Evolutionary conservation across 2,797 vertebrate genomes (phyloP).

Genomic region (Sebastes baramenuke): DNA sequence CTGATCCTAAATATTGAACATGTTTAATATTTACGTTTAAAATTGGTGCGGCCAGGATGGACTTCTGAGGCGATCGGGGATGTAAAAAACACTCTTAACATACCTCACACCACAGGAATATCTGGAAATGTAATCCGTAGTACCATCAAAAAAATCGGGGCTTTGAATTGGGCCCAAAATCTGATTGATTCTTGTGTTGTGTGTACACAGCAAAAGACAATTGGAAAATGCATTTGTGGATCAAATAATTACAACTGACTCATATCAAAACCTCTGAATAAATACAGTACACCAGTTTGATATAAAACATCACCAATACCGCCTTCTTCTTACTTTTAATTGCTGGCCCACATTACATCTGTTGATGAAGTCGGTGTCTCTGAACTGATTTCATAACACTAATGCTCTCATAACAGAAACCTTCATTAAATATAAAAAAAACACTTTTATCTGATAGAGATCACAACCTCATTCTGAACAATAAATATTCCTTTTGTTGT

Average conservation of each 20-base stretch:
- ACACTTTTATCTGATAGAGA: not conserved
- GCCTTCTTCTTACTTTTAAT: not conserved
- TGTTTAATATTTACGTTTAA: too few relatives aligned
- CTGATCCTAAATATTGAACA: too few relatives aligned
- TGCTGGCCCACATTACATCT: not conserved
- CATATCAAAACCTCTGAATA: not conserved
- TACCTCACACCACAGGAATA: too few relatives aligned
- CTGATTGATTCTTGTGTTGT: fast-evolving
- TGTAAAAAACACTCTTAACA: too few relatives aligned
- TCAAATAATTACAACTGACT: not conserved
- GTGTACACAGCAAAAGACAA: not conserved
- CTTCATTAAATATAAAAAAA: not conserved
- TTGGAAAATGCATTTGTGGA: not conserved
- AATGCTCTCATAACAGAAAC: not conserved
- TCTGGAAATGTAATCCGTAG: fast-evolving
- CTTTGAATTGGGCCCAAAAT: too few relatives aligned
- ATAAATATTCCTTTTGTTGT: not conserved
- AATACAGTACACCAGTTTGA: not conserved
- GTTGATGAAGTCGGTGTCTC: not conserved
- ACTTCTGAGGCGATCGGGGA: too few relatives aligned
- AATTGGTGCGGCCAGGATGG: too few relatives aligned
- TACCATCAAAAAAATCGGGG: fast-evolving
- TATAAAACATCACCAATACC: not conserved
- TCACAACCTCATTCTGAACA: not conserved
- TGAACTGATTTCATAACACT: not conserved